Evolutionary conservation across 2,113 vertebrate genomes (phyloP).

Genomic region (Heterotis niloticus): DNA sequence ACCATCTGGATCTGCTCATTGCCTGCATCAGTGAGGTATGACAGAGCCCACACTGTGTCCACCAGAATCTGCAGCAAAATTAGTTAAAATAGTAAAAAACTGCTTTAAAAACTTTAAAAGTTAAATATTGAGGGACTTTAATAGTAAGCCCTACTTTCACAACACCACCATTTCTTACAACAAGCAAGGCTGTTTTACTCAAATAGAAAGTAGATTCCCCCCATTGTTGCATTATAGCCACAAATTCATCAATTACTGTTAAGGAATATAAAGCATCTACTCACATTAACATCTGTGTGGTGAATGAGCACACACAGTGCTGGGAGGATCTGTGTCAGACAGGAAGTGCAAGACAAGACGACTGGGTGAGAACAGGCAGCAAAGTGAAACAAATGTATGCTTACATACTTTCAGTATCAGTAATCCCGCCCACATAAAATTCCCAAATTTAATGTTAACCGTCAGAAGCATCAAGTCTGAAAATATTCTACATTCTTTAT

Average conservation of each 20-base stretch:
- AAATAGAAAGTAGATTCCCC: too few species aligned
- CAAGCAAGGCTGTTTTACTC: not conserved
- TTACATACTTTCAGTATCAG: too few species aligned
- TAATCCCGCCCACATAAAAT: too few species aligned
- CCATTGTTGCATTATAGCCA: not conserved
- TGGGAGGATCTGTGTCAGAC: slow-evolving; percentile 80
- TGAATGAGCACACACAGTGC: slow-evolving; percentile 95
- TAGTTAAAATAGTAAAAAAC: not conserved
- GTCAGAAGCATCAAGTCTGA: too few species aligned
- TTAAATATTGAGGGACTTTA: not conserved
- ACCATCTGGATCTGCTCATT: slow-evolving; percentile 99
- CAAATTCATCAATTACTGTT: not conserved
- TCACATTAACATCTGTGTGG: slow-evolving; percentile 98
- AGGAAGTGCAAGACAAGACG: not conserved
- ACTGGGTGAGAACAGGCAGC: not conserved
- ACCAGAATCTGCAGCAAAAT: slow-evolving; percentile 80
- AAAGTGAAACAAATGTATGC: not conserved
- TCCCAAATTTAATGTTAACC: too few species aligned
- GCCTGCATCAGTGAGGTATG: slow-evolving; percentile 95
- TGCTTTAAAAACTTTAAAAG: slow-evolving; percentile 4
- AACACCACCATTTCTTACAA: not conserved
- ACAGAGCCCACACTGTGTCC: slow-evolving; percentile 98
- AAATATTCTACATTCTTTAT: not conserved
- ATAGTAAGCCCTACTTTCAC: not conserved
- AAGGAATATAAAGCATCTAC: slow-evolving; percentile 50